Percentiles rank a stretch among this genome's conserved stretches.
phyloP scores from a whole-genome alignment of 2,113 vertebrate species.

The Aplodontia rufa region DNA sequence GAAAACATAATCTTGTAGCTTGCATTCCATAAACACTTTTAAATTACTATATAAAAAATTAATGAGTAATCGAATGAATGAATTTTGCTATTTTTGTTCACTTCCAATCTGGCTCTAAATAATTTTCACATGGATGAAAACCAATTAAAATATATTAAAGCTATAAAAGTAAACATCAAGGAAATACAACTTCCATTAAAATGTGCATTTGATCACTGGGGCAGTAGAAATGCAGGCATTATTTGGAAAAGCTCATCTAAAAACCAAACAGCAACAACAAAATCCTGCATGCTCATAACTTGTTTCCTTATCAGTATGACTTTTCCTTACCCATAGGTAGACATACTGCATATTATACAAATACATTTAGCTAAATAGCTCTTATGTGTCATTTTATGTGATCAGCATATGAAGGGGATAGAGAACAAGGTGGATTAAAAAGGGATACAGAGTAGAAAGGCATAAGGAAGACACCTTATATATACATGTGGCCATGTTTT shows the following conservation, averaged over 20 bases:
- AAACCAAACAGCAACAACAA: neutral
- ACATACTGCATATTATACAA: neutral
- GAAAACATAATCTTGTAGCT: neutral
- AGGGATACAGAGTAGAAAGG: too few relatives aligned
- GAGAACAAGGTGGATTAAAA: neutral
- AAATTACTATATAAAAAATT: neutral
- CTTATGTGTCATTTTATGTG: neutral
- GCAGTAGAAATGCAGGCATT: too few relatives aligned
- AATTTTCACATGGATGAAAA: neutral
- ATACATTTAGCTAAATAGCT: neutral
- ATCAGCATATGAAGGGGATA: neutral
- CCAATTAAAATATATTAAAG: neutral
- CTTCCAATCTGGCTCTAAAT: neutral
- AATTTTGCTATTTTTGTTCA: neutral
- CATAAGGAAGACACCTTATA: neutral
- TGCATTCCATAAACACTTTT: neutral
- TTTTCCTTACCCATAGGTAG: neutral
- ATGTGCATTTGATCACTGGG: neutral
- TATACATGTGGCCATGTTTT: neutral
- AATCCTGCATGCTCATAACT: neutral
- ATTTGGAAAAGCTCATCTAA: neutral
- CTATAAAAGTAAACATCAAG: neutral
- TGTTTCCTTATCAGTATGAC: neutral
- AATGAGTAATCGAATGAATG: neutral
- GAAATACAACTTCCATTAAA: neutral